Base-by-base conservation (phyloP, 2,888 invertebrate genomes). In the Temnothorax rugatulus region DNA sequence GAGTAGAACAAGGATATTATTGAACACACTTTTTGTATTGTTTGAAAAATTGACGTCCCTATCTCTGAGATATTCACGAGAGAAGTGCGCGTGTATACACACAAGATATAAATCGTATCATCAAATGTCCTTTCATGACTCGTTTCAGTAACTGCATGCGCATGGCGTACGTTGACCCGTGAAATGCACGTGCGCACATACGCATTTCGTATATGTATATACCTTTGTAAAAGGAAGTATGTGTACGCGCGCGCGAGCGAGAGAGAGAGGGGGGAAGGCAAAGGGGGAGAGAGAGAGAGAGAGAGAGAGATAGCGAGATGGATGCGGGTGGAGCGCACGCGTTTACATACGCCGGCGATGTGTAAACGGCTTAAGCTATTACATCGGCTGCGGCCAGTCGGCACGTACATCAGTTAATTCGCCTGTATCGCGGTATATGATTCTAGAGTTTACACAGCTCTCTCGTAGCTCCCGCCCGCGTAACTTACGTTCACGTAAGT, bases 381-480 rank as follows among this genome's bases (percentile, higher is more conserved):
- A 88, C 87, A 88, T 73, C 84, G 89, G 76, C 83, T 59, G 79
- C 81, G 84, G 82, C 79, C 85, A 77, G 86, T 76, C 84, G 84
- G 89, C 90, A 89, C 91, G 91, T 91, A 91, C 91, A 89, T 71
- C 79, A 81, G 59, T 92, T 92, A 91, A 92, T 91, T 91, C 89
- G 86, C 85, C 85, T 91, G 87, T 92, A 91, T 91, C 85, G 86
- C 86, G 86, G 88, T 86, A 89, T 92, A 91, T 90, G 91, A 92
- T 91, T 90, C 90, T 84, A 73, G 87, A 90, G 92, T 93, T 91
- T 93, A 89, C 93, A 92, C 91, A 92, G 92, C 86, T 85, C 84
- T 61, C 77, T 41, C 52, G 15, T 8, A 74, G 84, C 25, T 9
- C 9, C 41, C 64, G 79, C 59, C 25, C 59, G 59, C 61, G 79